Evolutionary conservation across 2,797 vertebrate species (phyloP), one percentile per base, ranked within the genome.

Genomic region (Cheirogaleus major): DNA sequence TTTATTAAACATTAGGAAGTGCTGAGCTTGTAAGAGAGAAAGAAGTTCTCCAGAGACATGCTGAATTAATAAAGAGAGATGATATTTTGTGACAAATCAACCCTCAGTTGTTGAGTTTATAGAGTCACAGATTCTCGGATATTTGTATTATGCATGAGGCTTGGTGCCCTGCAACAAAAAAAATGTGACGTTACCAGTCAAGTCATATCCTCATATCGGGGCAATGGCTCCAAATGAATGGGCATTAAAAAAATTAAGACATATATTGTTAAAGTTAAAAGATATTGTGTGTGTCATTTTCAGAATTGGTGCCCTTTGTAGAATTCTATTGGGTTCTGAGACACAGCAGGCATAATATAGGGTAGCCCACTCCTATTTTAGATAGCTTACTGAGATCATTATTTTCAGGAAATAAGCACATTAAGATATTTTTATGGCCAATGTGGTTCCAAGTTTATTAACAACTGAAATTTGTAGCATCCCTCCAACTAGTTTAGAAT

Each of bases 1-100:
- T 96, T 97, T 96, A 94, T 97, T 97, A 94, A 97, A 97, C 88
- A 90, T 22, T 70, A 87, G 57, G 23, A 94, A 97, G 83, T 96
- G 97, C 97, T 96, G 95, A 97, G 52, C 65, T 91, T 90, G 95
- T 96, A 94, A 84, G 80, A 94, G n/a, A 70, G 82, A 81, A 93
- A 79, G 55, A 65, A 52, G 25, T 95, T 97, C 91, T 93, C 91
- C 25, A 38, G 89, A 67, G 79, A 79, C 83, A 69, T 50, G 57
- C 65, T 65, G 92, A 92, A 85, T 97, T 96, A 96, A 94, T 96
- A 93, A 94, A 97, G 87, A 83, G 63, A 95, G 93, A 57, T 86
- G 96, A 85, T 52, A 20, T 45, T 82, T 80, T 43, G 83, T 95
- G 97, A 89, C 86, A 95, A 43, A 69, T 63, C 83, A 55, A 89